Evolutionary conservation across 2,797 vertebrate genomes (phyloP).

Genomic region (Bradypodion pumilum): DNA sequence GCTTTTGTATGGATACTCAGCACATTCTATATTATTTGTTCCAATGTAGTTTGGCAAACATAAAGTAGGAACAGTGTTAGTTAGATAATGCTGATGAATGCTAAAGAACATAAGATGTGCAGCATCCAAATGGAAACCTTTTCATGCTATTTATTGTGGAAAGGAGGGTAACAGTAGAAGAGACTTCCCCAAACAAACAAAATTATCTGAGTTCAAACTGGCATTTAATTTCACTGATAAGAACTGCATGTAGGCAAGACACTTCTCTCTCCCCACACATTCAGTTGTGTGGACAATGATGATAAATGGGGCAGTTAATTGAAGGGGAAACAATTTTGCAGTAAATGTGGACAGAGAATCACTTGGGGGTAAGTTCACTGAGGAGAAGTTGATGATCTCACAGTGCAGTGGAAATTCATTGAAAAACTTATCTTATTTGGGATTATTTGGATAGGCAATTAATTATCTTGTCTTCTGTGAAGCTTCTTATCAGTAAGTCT

Average conservation of each 20-base stretch:
- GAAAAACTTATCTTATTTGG: background rate
- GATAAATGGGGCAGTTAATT: background rate
- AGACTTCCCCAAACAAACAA: background rate
- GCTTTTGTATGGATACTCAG: background rate
- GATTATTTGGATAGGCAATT: background rate
- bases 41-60: background rate
- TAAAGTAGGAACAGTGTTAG: background rate
- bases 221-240: background rate
- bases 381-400: background rate
- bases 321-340: background rate
- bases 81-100: background rate
- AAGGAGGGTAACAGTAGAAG: background rate
- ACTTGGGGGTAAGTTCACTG: background rate
- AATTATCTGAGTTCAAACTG: background rate
- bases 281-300: background rate
- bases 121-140: background rate
- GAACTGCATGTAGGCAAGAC: background rate
- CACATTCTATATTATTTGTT: background rate
- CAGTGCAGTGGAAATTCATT: background rate
- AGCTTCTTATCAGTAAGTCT: background rate
- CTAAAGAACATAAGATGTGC: background rate
- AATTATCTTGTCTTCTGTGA: background rate
- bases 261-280: too few relatives aligned
- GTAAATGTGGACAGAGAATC: background rate
- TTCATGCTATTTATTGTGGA: background rate